Conservation (phyloP, 2,888 invertebrate species). For the Caenorhabditis sulstoni region DNA sequence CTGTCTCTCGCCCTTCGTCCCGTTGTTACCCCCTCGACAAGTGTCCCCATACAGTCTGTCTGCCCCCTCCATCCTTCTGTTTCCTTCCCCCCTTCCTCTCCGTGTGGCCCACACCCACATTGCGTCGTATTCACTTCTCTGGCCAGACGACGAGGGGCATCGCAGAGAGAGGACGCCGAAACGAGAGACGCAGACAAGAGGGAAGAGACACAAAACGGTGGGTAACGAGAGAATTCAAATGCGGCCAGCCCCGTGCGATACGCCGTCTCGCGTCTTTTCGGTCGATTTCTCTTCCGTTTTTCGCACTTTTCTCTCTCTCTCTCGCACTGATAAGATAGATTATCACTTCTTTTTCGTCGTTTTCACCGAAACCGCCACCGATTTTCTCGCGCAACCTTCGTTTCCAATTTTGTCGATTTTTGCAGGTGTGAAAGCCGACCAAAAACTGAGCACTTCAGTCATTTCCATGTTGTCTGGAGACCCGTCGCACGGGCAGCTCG, state of each 20-base stretch:
- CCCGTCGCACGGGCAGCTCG: conserved; percentile 26
- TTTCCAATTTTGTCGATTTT: not conserved
- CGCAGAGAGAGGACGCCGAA: not conserved
- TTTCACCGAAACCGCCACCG: not conserved
- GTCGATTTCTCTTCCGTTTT: conserved; percentile 4
- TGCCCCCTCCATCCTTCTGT: not conserved
- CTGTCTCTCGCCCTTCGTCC: not conserved
- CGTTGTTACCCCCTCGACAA: conserved; percentile 20
- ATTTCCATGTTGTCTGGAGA: conserved; percentile 22
- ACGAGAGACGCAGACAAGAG: conserved; percentile 24
- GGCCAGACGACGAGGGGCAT: conserved; percentile 11
- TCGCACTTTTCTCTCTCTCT: not conserved
- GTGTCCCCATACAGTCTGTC: conserved; percentile 46
- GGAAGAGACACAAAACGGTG: conserved; percentile 33
- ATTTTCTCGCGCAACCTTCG: not conserved
- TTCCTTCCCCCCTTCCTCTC: conserved; percentile 7
- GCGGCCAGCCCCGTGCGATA: conserved; percentile 2
- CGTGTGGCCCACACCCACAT: conserved; percentile 12
- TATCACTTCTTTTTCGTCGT: not conserved
- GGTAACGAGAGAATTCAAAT: conserved; percentile 63
- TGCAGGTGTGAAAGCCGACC: not conserved
- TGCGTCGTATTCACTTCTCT: conserved; percentile 4
- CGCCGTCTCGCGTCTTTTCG: conserved; percentile 3
- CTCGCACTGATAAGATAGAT: not conserved
- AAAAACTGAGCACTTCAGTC: conserved; percentile 6